Percentiles rank a stretch among this genome's conserved stretches.
Evolutionary conservation across 2,113 vertebrate species (phyloP).

Genomic region (Xenopus laevis): DNA sequence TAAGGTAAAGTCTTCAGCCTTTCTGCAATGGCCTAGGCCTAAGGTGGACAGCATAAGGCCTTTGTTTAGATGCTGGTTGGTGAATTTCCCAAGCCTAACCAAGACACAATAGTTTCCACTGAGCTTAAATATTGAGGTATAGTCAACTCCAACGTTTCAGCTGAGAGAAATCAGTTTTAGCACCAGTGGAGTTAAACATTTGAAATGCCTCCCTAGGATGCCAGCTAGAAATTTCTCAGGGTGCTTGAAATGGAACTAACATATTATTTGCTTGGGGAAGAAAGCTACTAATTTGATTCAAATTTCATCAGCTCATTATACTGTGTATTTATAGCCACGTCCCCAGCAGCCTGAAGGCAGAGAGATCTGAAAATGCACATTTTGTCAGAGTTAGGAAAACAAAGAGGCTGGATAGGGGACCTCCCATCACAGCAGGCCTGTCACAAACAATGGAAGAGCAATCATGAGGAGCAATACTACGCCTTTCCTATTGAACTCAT

Average conservation of each 20-base stretch:
- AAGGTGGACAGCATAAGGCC: no score
- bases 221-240: slow-evolving; percentile 44
- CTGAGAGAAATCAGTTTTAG: not conserved
- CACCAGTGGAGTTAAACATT: slow-evolving; percentile 39
- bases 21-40: no score
- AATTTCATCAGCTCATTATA: slow-evolving; percentile 39
- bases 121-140: no score
- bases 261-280: slow-evolving; percentile 39
- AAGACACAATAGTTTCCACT: no score
- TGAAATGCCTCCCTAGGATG: slow-evolving; percentile 46
- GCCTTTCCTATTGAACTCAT: slow-evolving; percentile 8
- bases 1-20: no score
- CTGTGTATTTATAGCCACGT: slow-evolving; percentile 41
- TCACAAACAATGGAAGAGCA: slow-evolving; percentile 31
- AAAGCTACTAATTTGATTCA: slow-evolving; percentile 43
- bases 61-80: no score
- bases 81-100: no score
- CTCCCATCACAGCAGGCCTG: slow-evolving; percentile 39
- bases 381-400: slow-evolving; percentile 45
- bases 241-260: slow-evolving; percentile 33
- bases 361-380: slow-evolving; percentile 40
- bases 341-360: slow-evolving; percentile 32
- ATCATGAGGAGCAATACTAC: slow-evolving; percentile 16
- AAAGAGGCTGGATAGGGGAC: slow-evolving; percentile 35
- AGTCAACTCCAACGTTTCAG: no score